Conservation (phyloP, 2,797 vertebrate genomes). For the Tapirus indicus region DNA sequence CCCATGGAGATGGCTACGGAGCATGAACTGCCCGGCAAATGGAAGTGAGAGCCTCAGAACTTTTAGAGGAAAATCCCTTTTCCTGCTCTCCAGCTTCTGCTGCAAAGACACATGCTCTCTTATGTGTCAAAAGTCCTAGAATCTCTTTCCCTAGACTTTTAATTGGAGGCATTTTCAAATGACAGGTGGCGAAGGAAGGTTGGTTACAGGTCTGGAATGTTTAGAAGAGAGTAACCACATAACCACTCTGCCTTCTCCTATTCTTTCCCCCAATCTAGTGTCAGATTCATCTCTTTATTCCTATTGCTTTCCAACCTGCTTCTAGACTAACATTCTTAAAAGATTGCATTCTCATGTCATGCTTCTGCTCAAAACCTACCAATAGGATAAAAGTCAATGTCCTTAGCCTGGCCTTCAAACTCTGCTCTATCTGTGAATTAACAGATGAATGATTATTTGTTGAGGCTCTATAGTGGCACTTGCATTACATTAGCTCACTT, state of each 20-base stretch:
- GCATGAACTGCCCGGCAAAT: background rate
- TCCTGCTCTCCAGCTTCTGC: background rate
- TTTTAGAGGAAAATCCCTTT: background rate
- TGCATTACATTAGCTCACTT: background rate
- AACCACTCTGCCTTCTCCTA: background rate
- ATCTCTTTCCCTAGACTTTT: conserved; percentile 23
- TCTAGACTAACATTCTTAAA: background rate
- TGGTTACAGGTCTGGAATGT: background rate
- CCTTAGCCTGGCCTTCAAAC: background rate
- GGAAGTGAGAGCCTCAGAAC: background rate
- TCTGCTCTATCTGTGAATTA: background rate
- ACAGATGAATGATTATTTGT: background rate
- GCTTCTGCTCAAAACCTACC: background rate
- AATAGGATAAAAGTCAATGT: background rate
- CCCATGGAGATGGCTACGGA: background rate
- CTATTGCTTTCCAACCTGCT: background rate
- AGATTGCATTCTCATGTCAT: background rate
- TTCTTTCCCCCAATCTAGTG: background rate
- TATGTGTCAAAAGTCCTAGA: background rate
- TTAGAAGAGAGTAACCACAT: background rate
- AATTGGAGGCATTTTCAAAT: background rate
- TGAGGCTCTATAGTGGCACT: background rate
- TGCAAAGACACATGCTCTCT: background rate
- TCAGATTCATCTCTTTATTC: background rate
- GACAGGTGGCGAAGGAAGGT: background rate